Evolutionary conservation across 2,888 invertebrate genomes (phyloP), one percentile per base, ranked within the genome.

Genomic region (Fragum whitleyi): DNA sequence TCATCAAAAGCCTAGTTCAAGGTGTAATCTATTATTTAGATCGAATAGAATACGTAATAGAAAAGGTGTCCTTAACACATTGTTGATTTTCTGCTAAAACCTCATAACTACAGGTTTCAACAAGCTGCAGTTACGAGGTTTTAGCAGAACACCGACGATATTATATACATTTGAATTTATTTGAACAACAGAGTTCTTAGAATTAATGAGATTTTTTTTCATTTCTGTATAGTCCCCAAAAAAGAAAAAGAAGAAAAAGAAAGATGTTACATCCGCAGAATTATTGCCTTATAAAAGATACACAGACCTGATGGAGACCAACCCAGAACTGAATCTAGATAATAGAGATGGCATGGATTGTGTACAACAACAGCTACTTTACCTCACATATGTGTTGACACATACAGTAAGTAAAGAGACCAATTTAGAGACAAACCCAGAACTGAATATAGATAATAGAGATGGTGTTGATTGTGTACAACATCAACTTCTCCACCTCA

Each of bases 271-370:
- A 7, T n/a, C n/a, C n/a, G 19, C 1, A 23, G 42, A 65, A 19
- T 9, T 68, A 11, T 47, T 53, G 28, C 67, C 74, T 16, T 14
- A 32, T 14, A 23, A 28, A 26, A 47, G 67, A 19, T 77, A 77
- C 39, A 32, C 42, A 32, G 71, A 77, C n/a, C 19, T 65, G 42
- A 26, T 65, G 5, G 19, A 42, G 2, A 23, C 2, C 2, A 65
- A 65, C 65, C 21, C 42, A 11, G 16, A 42, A n/a, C 36, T 65
- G 6, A 39, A 42, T 7, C 42, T 1, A 26, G 65, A 39, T 11
- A 9, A 42, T 9, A 21, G 3, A 11, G 70, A 32, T n/a, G n/a
- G 55, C 1, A 3, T 32, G 1, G 32, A 2, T 21, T 14, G 2
- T 53, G 55, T 70, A 1, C 26, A 32, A 21, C 55, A 70, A 23